Evolutionary conservation across 2,888 invertebrate genomes (phyloP).

Genomic region (Luperina testacea): DNA sequence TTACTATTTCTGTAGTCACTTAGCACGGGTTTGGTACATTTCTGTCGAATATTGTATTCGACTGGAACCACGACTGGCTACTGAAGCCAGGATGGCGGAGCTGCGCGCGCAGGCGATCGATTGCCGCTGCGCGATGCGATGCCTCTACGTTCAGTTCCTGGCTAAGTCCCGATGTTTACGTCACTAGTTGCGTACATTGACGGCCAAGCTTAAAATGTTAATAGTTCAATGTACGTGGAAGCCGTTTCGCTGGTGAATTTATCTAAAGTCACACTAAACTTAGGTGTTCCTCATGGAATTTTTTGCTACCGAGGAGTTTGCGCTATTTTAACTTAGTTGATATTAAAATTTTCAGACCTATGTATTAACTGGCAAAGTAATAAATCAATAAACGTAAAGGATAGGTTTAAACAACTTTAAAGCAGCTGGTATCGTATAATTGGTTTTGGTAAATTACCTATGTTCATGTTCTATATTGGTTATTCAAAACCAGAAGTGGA

Average conservation of each 20-base stretch:
- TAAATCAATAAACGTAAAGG: constrained; percentile 36
- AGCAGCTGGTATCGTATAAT: background rate
- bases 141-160: constrained; percentile 79
- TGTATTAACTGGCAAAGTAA: constrained; percentile 14
- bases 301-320: constrained; percentile 41
- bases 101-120: constrained; percentile 89
- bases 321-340: constrained; percentile 38
- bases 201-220: constrained; percentile 76
- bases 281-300: constrained; percentile 29
- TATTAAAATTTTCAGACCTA: constrained; percentile 13
- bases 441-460: background rate
- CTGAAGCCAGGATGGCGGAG: constrained; percentile 82
- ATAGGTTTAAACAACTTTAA: background rate
- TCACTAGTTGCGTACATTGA: constrained; percentile 89
- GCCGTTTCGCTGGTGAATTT: constrained; percentile 52
- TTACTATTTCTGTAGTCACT: constrained; percentile 79
- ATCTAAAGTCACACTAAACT: constrained; percentile 48
- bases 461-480: background rate
- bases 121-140: constrained; percentile 85
- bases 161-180: constrained; percentile 86
- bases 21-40: constrained; percentile 86
- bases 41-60: constrained; percentile 85
- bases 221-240: constrained; percentile 75
- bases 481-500: background rate
- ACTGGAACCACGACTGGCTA: constrained; percentile 80